Evolutionary conservation across 2,888 invertebrate species (phyloP).

Genomic region (Tuta absoluta): DNA sequence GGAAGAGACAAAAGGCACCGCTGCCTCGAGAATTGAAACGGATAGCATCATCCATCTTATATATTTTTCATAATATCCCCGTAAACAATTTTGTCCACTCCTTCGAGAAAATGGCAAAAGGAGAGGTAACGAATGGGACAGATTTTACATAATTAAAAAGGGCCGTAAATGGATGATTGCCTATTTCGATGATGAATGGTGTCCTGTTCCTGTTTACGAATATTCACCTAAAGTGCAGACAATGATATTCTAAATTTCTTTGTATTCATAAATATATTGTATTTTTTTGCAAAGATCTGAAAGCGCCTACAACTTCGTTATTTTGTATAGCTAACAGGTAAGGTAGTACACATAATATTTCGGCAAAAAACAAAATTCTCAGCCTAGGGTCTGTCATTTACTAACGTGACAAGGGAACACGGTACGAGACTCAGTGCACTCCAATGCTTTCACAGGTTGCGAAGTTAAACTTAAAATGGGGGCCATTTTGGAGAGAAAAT

Average conservation of each 20-base stretch:
- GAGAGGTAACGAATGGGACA: slow-evolving; percentile 61
- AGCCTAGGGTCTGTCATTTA: slow-evolving; percentile 33
- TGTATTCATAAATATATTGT: no score
- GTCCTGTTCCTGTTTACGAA: slow-evolving; percentile 35
- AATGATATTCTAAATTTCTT: no score
- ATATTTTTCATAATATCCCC: slow-evolving; percentile 66
- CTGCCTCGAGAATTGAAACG: slow-evolving; percentile 21
- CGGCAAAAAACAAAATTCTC: slow-evolving; percentile 13
- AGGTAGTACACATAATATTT: neutral
- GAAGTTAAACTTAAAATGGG: neutral
- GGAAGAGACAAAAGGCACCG: slow-evolving; percentile 16
- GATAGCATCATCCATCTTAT: slow-evolving; percentile 46
- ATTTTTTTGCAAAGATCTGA: no score
- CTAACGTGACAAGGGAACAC: slow-evolving; percentile 35
- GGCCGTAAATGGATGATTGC: slow-evolving; percentile 69
- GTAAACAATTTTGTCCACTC: slow-evolving; percentile 67
- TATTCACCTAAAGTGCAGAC: no score
- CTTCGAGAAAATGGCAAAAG: slow-evolving; percentile 46
- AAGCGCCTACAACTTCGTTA: no score
- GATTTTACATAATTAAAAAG: slow-evolving; percentile 79
- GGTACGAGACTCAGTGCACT: slow-evolving; percentile 35
- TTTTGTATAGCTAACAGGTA: neutral
- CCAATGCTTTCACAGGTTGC: slow-evolving; percentile 23
- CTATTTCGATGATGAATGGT: slow-evolving; percentile 72
- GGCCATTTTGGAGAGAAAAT: neutral